Percentiles rank a stretch among this genome's conserved stretches.
These are phyloP conservation scores for Pangasius sanitwongsei DNA, from an alignment of 2,797 vertebrate species.

Conservation along the genomic window DNA sequence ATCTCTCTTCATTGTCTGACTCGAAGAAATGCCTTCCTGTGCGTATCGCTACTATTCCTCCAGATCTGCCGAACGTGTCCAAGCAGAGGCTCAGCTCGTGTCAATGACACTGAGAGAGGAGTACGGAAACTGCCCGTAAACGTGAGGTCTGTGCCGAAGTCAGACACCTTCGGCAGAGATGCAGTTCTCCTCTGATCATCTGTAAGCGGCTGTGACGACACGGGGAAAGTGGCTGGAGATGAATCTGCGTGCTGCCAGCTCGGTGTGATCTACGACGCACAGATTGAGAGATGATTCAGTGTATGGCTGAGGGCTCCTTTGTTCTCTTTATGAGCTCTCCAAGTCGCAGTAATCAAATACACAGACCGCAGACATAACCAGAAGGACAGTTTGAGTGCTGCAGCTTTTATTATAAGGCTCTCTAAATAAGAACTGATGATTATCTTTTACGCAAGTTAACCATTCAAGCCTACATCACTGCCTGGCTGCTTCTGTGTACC, in stretches of 20 bases:
- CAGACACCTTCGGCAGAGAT: not conserved
- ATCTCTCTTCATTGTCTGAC: constrained; percentile 38
- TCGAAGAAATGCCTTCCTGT: not conserved
- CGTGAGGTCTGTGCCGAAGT: not conserved
- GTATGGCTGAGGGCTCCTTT: not conserved
- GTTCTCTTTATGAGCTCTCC: not conserved
- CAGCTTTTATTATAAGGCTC: not conserved
- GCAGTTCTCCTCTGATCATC: not conserved
- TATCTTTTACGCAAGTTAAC: not conserved
- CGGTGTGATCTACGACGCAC: not conserved
- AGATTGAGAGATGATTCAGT: not conserved
- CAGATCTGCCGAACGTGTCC: not conserved
- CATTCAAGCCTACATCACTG: not conserved
- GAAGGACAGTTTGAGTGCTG: not conserved
- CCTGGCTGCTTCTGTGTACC: not conserved
- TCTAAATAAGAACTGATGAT: not conserved
- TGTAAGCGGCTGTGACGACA: not conserved
- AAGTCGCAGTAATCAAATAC: not conserved
- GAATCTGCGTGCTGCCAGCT: not conserved
- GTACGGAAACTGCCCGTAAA: not conserved
- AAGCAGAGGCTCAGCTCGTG: not conserved
- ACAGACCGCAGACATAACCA: not conserved
- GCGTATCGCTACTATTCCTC: not conserved
- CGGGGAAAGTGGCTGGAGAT: too few relatives aligned
- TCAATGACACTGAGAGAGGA: not conserved